phyloP scores from a whole-genome alignment of 2,888 invertebrate species.

The Lysandra coridon region DNA sequence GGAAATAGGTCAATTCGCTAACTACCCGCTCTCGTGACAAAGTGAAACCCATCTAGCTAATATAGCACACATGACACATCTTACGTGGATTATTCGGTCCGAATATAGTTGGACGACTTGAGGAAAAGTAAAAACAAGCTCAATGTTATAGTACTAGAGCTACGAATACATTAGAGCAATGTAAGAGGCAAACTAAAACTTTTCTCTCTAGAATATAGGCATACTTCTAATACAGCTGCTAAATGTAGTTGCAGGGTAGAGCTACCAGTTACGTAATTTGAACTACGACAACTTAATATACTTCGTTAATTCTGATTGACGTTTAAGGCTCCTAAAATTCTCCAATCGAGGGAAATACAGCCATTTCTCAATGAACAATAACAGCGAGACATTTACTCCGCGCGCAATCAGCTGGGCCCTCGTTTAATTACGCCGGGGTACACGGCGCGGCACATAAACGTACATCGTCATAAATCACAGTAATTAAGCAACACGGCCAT shows the following conservation, averaged over 20 bases:
- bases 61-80: too few relatives aligned
- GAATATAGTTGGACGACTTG: too few relatives aligned
- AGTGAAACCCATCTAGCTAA: too few relatives aligned
- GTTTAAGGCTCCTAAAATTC: not conserved
- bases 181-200: too few relatives aligned
- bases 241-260: too few relatives aligned
- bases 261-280: not conserved
- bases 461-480: conserved; percentile 32
- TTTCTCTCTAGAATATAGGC: too few relatives aligned
- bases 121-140: too few relatives aligned
- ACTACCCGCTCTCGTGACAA: not conserved
- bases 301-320: conserved; percentile 2
- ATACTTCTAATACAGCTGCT: too few relatives aligned
- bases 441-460: conserved; percentile 22
- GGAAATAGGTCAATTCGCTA: not conserved
- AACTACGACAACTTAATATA: not conserved
- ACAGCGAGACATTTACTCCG: conserved; percentile 1
- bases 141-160: too few relatives aligned
- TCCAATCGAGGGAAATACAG: not conserved
- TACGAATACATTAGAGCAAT: too few relatives aligned
- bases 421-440: not conserved
- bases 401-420: not conserved
- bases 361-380: not conserved
- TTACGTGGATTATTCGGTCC: too few relatives aligned
- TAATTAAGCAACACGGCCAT: conserved; percentile 37